Evolutionary conservation across 2,113 vertebrate genomes (phyloP).

Genomic region (Cyphomyrus plagiostoma): DNA sequence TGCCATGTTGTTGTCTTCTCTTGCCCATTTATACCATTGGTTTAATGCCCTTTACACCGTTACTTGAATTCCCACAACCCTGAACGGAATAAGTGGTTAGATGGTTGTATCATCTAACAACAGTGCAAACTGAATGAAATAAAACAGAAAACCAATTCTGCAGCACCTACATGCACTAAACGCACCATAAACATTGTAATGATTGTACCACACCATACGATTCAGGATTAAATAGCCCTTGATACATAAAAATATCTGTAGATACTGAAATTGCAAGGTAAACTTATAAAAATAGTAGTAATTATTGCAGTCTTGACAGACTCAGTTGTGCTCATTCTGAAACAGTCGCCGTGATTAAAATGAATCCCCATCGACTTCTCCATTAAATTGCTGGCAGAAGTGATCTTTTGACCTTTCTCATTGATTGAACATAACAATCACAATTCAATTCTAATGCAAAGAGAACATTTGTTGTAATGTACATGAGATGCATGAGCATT

Average conservation of each 20-base stretch:
- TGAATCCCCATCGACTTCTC: constrained; percentile 99
- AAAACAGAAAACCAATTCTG: neutral
- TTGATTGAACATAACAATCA: constrained; percentile 99
- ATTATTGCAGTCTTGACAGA: constrained; percentile 91
- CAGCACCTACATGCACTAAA: neutral
- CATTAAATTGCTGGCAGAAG: constrained; percentile 99
- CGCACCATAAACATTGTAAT: constrained; percentile 38
- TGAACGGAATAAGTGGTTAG: neutral
- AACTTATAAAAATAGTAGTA: constrained; percentile 95
- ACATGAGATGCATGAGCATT: constrained; percentile 96
- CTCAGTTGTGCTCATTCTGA: constrained; percentile 93
- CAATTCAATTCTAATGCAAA: constrained; percentile 99
- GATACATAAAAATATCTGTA: constrained; percentile 80
- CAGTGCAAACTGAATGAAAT: neutral
- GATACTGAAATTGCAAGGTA: constrained; percentile 89
- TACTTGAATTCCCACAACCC: neutral
- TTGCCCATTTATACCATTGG: neutral
- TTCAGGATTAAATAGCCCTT: constrained; percentile 46
- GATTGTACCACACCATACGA: constrained; percentile 43
- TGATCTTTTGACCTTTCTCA: constrained; percentile 98
- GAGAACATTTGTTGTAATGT: constrained; percentile 99
- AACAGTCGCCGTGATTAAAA: constrained; percentile 99
- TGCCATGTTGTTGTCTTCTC: neutral
- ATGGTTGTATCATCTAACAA: neutral
- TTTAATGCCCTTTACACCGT: neutral